Percentiles rank a stretch among this genome's conserved stretches.
These are phyloP conservation scores for Lipotes vexillifer DNA, from an alignment of 2,113 vertebrate genomes.

Conservation along the genomic window DNA sequence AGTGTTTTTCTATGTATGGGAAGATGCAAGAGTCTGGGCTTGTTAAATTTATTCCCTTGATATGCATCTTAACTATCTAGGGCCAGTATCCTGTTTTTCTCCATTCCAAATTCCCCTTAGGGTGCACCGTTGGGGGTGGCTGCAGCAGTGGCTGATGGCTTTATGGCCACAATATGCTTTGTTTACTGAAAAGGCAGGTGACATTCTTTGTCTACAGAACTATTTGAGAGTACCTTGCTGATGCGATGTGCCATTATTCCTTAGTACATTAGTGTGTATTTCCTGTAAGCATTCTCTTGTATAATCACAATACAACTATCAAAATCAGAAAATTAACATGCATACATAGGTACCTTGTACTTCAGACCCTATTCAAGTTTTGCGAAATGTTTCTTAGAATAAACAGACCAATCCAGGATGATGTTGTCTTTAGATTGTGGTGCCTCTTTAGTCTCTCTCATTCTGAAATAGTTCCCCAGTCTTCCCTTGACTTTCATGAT, in stretches of 20 bases:
- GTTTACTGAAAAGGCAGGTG: background rate
- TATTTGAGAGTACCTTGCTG: background rate
- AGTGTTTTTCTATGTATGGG: background rate
- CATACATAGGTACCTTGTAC: background rate
- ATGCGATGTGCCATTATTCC: background rate
- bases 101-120: background rate
- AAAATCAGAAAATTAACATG: background rate
- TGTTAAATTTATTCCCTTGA: background rate
- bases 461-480: background rate
- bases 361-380: background rate
- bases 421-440: background rate
- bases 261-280: background rate
- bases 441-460: background rate
- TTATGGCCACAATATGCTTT: background rate
- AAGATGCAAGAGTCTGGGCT: background rate
- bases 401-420: background rate
- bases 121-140: background rate
- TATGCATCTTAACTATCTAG: background rate
- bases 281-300: background rate
- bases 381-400: background rate
- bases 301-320: background rate
- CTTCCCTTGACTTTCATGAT: background rate
- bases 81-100: background rate
- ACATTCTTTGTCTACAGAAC: background rate
- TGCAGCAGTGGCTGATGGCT: background rate